Evolutionary conservation across 2,113 vertebrate species (phyloP).

Genomic region (Scatophagus argus): DNA sequence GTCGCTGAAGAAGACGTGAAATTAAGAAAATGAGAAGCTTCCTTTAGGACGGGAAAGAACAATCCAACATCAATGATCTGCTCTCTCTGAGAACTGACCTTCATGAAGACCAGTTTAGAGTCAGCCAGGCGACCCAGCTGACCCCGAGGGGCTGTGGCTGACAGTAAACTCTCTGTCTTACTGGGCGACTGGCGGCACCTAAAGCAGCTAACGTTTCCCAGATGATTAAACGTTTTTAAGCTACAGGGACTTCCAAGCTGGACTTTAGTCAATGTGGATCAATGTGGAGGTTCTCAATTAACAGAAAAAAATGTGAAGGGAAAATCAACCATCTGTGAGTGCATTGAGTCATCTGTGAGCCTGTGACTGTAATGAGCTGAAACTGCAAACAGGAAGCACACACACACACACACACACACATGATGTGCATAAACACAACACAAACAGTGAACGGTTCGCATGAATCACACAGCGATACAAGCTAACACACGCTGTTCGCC

Average conservation of each 20-base stretch:
- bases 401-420: conserved; percentile 1
- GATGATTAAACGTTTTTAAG: neutral
- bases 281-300: neutral
- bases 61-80: neutral
- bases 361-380: conserved; percentile 22
- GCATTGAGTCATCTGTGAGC: neutral
- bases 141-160: neutral
- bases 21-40: neutral
- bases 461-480: too few relatives aligned
- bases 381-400: too few relatives aligned
- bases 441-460: too few relatives aligned
- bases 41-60: neutral
- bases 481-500: too few relatives aligned
- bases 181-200: neutral
- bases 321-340: neutral
- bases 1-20: neutral
- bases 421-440: neutral
- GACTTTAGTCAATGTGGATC: neutral
- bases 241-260: neutral
- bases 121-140: neutral
- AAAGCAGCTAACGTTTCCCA: neutral
- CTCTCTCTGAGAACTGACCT: neutral
- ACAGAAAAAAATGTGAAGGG: neutral
- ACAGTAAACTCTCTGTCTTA: neutral
- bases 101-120: conserved; percentile 9